Percentiles rank a stretch among this genome's conserved stretches.
These are phyloP conservation scores for Anarsia innoxiella DNA, from an alignment of 2,888 invertebrate species.

Conservation along the genomic window DNA sequence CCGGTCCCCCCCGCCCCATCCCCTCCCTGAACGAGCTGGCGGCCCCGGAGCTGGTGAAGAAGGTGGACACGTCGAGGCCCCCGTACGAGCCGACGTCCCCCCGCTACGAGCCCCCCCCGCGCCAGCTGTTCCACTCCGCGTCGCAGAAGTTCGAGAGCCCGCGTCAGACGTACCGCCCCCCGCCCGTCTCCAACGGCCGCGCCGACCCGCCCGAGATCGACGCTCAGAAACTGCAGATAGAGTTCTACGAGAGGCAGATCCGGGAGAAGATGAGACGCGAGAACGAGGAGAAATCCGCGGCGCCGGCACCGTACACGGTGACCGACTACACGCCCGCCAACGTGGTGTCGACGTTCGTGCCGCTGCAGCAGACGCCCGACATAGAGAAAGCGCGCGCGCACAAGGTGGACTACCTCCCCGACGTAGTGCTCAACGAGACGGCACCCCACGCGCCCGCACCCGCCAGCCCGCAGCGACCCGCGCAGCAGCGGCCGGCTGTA, in stretches of 20 bases:
- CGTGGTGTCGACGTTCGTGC: slow-evolving; percentile 58
- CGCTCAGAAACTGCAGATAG: slow-evolving; percentile 61
- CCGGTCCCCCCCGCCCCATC: slow-evolving; percentile 48
- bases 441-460: slow-evolving; percentile 28
- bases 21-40: slow-evolving; percentile 56
- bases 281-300: slow-evolving; percentile 25
- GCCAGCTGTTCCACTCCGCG: too few species aligned
- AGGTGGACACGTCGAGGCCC: slow-evolving; percentile 33
- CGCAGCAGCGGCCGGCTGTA: slow-evolving; percentile 22
- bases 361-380: slow-evolving; percentile 66
- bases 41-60: slow-evolving; percentile 60
- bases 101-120: slow-evolving; percentile 16
- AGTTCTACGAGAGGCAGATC: slow-evolving; percentile 68
- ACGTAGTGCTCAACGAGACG: slow-evolving; percentile 62
- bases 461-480: slow-evolving; percentile 24
- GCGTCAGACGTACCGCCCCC: background rate
- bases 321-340: slow-evolving; percentile 66
- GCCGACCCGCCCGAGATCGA: slow-evolving; percentile 29
- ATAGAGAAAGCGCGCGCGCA: slow-evolving; percentile 67
- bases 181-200: background rate
- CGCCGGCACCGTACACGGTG: slow-evolving; percentile 53
- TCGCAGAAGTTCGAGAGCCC: background rate
- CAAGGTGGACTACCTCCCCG: slow-evolving; percentile 63
- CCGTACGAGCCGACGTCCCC: slow-evolving; percentile 27
- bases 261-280: slow-evolving; percentile 53